These are phyloP conservation scores for Percopsis transmontana DNA, from an alignment of 2,113 vertebrate species.

Conservation along the genomic window DNA sequence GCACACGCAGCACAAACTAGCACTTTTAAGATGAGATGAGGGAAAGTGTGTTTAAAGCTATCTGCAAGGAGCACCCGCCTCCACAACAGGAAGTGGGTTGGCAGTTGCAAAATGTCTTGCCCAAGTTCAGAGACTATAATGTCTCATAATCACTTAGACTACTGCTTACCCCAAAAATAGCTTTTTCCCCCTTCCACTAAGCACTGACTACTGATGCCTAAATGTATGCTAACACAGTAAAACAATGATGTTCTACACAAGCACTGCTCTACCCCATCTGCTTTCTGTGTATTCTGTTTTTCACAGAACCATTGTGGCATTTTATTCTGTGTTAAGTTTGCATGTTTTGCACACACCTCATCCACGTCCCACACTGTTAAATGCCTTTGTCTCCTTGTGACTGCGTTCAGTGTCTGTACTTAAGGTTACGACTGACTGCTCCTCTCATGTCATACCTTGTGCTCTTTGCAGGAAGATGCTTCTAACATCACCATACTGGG, in stretches of 20 bases:
- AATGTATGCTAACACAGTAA: background rate
- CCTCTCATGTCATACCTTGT: background rate
- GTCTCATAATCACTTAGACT: constrained; percentile 22
- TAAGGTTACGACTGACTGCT: background rate
- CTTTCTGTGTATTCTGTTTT: background rate
- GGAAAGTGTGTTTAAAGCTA: constrained; percentile 26
- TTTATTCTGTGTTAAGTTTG: background rate
- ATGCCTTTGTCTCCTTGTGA: background rate
- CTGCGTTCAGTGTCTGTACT: background rate
- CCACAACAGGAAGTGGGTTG: constrained; percentile 71
- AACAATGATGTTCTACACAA: background rate
- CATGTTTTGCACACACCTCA: background rate
- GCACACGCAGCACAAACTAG: background rate
- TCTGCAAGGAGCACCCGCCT: constrained; percentile 29
- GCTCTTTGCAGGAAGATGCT: constrained; percentile 83
- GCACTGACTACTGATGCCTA: background rate
- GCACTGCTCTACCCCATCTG: background rate
- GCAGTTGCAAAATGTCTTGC: constrained; percentile 64
- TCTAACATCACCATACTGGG: constrained; percentile 88
- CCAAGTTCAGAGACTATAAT: constrained; percentile 21
- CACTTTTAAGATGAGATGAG: constrained; percentile 23
- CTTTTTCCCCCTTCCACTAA: background rate
- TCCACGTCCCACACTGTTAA: background rate
- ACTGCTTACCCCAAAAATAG: constrained; percentile 7
- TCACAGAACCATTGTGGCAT: background rate